Conservation (phyloP, 2,888 invertebrate genomes). For the Hololepta plana region DNA sequence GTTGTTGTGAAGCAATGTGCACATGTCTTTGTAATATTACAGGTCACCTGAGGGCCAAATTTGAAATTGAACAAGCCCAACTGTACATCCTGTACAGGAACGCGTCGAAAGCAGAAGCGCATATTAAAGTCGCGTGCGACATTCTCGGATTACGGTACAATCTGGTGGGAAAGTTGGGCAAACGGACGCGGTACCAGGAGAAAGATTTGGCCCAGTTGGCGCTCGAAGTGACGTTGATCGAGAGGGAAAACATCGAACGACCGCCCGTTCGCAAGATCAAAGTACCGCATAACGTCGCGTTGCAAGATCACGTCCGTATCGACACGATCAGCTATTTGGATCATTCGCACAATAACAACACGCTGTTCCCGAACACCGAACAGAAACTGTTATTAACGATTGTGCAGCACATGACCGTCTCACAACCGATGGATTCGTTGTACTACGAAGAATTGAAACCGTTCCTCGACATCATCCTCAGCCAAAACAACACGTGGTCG, state of each 20-base stretch:
- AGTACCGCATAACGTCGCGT: slow-evolving; percentile 45
- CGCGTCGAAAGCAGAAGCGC: slow-evolving; percentile 47
- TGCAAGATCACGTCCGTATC: slow-evolving; percentile 77
- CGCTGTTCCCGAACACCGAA: slow-evolving; percentile 45
- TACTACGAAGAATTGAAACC: slow-evolving; percentile 68
- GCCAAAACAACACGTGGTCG: slow-evolving; percentile 55
- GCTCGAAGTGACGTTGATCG: slow-evolving; percentile 39
- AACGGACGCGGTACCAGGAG: slow-evolving; percentile 78
- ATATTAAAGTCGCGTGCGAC: slow-evolving; percentile 43
- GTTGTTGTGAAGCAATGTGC: neutral
- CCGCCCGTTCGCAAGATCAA: slow-evolving; percentile 33
- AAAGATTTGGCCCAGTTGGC: slow-evolving; percentile 68
- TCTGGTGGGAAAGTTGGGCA: slow-evolving; percentile 65
- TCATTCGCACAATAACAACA: slow-evolving; percentile 24
- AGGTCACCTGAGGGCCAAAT: slow-evolving; percentile 23
- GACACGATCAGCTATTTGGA: slow-evolving; percentile 58
- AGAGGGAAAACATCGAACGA: slow-evolving; percentile 25
- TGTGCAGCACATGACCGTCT: slow-evolving; percentile 51
- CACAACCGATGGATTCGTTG: slow-evolving; percentile 64
- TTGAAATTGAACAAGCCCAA: slow-evolving; percentile 40
- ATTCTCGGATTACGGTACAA: slow-evolving; percentile 47
- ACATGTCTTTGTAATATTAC: no score
- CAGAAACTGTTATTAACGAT: slow-evolving; percentile 64
- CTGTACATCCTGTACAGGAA: slow-evolving; percentile 59
- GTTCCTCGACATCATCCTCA: slow-evolving; percentile 47